A percentile compares a stretch with the other conserved stretches of the same genome.
Conservation (phyloP, 2,113 vertebrate species). For the Propithecus coquereli region DNA sequence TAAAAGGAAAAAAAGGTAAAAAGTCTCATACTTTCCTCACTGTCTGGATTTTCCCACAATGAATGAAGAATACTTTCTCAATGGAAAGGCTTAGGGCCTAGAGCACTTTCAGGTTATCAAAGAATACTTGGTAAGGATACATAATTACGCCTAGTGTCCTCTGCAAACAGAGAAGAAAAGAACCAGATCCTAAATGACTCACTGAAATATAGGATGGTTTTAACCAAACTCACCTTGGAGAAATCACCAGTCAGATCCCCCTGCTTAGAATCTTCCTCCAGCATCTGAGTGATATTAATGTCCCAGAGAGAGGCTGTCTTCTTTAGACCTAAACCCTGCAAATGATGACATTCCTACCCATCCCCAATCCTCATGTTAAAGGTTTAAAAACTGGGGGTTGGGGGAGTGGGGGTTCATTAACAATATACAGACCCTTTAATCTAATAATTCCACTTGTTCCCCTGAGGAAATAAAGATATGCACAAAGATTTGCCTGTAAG, state of each 20-base stretch:
- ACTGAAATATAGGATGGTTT: background rate
- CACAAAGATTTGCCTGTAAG: slow-evolving; percentile 20
- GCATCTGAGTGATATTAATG: slow-evolving; percentile 60
- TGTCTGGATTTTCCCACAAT: background rate
- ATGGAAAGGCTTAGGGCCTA: background rate
- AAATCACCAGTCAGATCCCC: slow-evolving; percentile 80
- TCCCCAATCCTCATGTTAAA: background rate
- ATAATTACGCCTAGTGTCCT: background rate
- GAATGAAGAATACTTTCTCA: background rate
- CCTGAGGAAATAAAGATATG: slow-evolving; percentile 29
- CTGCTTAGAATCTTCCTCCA: slow-evolving; percentile 71
- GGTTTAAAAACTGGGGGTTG: slow-evolving; percentile 8
- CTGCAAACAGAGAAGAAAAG: background rate
- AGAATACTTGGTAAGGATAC: background rate
- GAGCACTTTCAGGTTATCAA: background rate
- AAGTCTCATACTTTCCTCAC: background rate
- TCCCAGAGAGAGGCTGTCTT: slow-evolving; percentile 77
- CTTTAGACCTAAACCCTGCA: slow-evolving; percentile 71
- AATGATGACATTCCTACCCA: slow-evolving; percentile 26
- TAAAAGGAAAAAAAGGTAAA: background rate
- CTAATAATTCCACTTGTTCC: background rate
- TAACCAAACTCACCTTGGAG: slow-evolving; percentile 75
- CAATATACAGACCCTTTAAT: background rate
- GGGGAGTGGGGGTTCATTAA: background rate
- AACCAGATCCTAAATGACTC: background rate